phyloP scores from a whole-genome alignment of 2,888 invertebrate species.

The Chrysolina americana region DNA sequence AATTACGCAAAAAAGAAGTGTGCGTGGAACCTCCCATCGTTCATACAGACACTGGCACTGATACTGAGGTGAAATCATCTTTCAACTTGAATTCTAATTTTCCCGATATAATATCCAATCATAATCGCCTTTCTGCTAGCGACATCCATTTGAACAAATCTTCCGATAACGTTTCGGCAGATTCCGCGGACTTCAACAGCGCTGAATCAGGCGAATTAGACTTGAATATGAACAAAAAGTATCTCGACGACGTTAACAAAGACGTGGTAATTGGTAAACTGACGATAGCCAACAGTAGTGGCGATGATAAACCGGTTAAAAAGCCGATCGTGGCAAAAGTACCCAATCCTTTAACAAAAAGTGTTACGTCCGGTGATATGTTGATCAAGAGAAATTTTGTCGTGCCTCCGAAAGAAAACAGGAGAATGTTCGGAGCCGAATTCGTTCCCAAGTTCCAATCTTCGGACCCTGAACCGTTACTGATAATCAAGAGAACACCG shows the following conservation, averaged over 20 bases:
- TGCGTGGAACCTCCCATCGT: slow-evolving; percentile 76
- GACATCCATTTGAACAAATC: slow-evolving; percentile 58
- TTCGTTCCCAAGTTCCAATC: slow-evolving; percentile 63
- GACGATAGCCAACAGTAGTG: slow-evolving; percentile 43
- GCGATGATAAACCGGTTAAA: slow-evolving; percentile 31
- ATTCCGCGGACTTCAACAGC: slow-evolving; percentile 65
- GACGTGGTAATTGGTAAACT: slow-evolving; percentile 56
- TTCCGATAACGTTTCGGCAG: slow-evolving; percentile 61
- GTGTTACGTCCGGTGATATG: slow-evolving; percentile 56
- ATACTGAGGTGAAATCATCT: slow-evolving; percentile 77
- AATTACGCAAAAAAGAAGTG: slow-evolving; percentile 79
- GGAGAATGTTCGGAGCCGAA: slow-evolving; percentile 64
- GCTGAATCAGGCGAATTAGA: slow-evolving; percentile 65
- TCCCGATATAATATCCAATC: slow-evolving; percentile 45
- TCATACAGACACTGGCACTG: slow-evolving; percentile 78
- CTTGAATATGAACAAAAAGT: slow-evolving; percentile 57
- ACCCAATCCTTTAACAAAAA: slow-evolving; percentile 53
- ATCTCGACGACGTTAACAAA: slow-evolving; percentile 36
- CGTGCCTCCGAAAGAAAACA: slow-evolving; percentile 61
- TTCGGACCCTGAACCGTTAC: slow-evolving; percentile 63
- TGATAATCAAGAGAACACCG: slow-evolving; percentile 68
- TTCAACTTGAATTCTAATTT: slow-evolving; percentile 50
- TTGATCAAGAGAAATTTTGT: slow-evolving; percentile 60
- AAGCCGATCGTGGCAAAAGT: slow-evolving; percentile 30
- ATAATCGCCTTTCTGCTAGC: slow-evolving; percentile 43